Evolutionary conservation across 1,140 invertebrate genomes (phyloP).

Genomic region (Diprion similis): DNA sequence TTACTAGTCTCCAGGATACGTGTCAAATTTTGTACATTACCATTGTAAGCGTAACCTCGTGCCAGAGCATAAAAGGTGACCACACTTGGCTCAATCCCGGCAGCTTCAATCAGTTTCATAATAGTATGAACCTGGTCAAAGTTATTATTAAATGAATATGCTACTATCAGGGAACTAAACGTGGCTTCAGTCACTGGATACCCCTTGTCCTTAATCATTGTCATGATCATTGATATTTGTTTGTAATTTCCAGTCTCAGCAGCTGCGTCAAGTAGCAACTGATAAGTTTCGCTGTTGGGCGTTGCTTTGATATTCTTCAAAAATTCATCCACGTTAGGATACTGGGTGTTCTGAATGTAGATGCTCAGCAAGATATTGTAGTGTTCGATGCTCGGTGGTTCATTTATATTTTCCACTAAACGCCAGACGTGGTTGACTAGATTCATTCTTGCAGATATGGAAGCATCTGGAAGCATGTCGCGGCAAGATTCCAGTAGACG

Average conservation of each 20-base stretch:
- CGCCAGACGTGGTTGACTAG: slow-evolving; percentile 30
- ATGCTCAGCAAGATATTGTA: slow-evolving; percentile 36
- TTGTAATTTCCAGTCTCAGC: slow-evolving; percentile 18
- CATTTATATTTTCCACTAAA: slow-evolving; percentile 19
- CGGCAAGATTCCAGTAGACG: slow-evolving; percentile 33
- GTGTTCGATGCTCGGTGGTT: slow-evolving; percentile 22
- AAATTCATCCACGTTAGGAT: slow-evolving; percentile 27
- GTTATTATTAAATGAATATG: slow-evolving; percentile 38
- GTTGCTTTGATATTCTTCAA: slow-evolving; percentile 26
- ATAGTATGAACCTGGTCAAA: slow-evolving; percentile 55
- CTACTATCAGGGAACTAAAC: slow-evolving; percentile 24
- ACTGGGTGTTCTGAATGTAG: slow-evolving; percentile 23
- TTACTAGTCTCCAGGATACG: slow-evolving; percentile 41
- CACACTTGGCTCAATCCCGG: slow-evolving; percentile 55
- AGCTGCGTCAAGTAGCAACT: slow-evolving; percentile 22
- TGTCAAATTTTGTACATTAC: slow-evolving; percentile 54
- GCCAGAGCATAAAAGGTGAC: slow-evolving; percentile 61
- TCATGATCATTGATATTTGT: slow-evolving; percentile 5
- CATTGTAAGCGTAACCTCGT: slow-evolving; percentile 58
- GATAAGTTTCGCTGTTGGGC: slow-evolving; percentile 33
- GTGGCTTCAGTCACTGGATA: slow-evolving; percentile 5
- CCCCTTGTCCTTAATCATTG: slow-evolving; percentile 22
- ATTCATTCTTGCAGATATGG: slow-evolving; percentile 9
- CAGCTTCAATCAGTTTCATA: slow-evolving; percentile 61
- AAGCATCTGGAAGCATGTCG: slow-evolving; percentile 17